phyloP scores from a whole-genome alignment of 2,797 vertebrate species.

The Tragelaphus eurycerus region DNA sequence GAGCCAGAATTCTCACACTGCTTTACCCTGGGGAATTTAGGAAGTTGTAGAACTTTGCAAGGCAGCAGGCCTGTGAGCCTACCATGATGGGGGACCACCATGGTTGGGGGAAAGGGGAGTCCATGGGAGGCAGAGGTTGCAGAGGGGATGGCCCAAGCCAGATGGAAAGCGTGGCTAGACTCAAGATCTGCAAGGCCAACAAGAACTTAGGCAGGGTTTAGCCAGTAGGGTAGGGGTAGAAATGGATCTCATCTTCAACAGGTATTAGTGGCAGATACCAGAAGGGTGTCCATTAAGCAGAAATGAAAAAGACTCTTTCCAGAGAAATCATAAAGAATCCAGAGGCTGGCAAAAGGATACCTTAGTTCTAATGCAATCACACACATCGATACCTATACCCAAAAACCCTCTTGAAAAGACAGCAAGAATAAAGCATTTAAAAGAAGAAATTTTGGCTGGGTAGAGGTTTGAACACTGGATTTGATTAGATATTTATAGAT shows the following conservation, averaged over 20 bases:
- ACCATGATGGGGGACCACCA: not conserved
- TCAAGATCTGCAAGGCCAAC: not conserved
- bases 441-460: not conserved
- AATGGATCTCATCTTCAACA: not conserved
- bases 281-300: not conserved
- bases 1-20: not conserved
- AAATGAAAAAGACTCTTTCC: not conserved
- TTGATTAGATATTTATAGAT: not conserved
- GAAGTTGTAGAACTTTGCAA: not conserved
- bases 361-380: not conserved
- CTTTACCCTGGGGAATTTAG: not conserved
- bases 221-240: not conserved
- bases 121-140: not conserved
- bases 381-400: too few species aligned
- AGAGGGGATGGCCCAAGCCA: not conserved
- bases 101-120: not conserved
- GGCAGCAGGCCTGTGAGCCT: not conserved
- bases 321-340: not conserved
- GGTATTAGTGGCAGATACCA: not conserved
- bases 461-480: not conserved
- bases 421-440: not conserved
- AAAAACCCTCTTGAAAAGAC: not conserved
- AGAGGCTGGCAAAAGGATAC: not conserved
- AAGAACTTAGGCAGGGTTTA: not conserved
- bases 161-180: not conserved